Evolutionary conservation across 2,113 vertebrate genomes (phyloP).

Genomic region (Nematolebias whitei): DNA sequence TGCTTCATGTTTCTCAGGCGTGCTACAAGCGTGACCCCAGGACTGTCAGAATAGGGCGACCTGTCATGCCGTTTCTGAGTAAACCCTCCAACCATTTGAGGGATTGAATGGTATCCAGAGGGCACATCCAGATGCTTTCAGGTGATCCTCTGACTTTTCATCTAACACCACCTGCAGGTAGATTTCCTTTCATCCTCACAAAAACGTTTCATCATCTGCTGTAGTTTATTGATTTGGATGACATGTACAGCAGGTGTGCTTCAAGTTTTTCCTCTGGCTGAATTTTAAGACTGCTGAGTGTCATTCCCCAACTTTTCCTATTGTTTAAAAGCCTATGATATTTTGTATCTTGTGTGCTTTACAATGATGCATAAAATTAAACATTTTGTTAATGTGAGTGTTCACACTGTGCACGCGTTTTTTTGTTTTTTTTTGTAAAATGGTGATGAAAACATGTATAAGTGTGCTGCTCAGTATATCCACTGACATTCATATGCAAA

Average conservation of each 20-base stretch:
- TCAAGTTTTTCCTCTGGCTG: background rate
- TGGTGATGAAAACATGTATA: conserved; percentile 1
- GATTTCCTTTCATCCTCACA: background rate
- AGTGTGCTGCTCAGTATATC: background rate
- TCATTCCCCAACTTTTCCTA: background rate
- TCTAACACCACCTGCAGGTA: conserved; percentile 1
- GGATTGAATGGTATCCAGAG: background rate
- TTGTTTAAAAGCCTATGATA: background rate
- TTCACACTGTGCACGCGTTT: background rate
- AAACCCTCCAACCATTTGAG: background rate
- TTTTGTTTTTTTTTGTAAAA: conserved; percentile 2
- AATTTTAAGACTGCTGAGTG: background rate
- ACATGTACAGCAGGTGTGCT: background rate
- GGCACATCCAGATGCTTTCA: background rate
- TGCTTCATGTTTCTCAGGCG: conserved; percentile 1
- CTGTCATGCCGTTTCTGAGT: background rate
- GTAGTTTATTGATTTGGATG: background rate
- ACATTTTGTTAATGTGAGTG: background rate
- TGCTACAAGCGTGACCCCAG: background rate
- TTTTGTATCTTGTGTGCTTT: background rate
- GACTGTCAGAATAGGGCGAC: background rate
- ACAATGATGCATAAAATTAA: background rate
- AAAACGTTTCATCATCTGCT: conserved; percentile 1
- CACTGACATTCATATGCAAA: conserved; percentile 40
- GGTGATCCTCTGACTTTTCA: background rate